phyloP scores from a whole-genome alignment of 1,140 invertebrate genomes.

The Oryzaephilus surinamensis region DNA sequence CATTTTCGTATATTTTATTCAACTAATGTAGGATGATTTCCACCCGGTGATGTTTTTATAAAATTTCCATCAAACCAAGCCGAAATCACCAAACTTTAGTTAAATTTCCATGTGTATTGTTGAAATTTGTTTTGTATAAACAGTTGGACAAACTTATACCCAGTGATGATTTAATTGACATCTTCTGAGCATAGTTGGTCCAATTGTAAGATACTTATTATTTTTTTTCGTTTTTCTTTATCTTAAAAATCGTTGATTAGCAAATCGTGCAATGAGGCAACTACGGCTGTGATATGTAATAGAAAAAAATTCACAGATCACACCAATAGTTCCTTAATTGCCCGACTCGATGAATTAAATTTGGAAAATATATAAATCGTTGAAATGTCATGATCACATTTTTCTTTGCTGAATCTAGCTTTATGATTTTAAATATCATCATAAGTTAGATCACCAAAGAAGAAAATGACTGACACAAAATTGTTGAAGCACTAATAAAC shows the following conservation, averaged over 20 bases:
- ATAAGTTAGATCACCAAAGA: conserved; percentile 57
- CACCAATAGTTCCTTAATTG: conserved; percentile 40
- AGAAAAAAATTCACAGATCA: conserved; percentile 37
- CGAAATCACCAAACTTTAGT: conserved; percentile 7
- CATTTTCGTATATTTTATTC: not conserved
- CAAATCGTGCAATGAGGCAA: conserved; percentile 35
- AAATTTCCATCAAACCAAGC: conserved; percentile 9
- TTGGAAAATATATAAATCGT: not conserved
- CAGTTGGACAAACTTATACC: conserved; percentile 49
- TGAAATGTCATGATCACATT: conserved; percentile 25
- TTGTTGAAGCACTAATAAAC: conserved; percentile 1
- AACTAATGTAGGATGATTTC: conserved; percentile 16
- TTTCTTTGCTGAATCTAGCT: conserved; percentile 50
- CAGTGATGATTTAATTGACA: conserved; percentile 44
- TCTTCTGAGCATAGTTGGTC: conserved; percentile 43
- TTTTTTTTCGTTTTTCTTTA: not conserved
- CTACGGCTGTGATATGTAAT: conserved; percentile 47
- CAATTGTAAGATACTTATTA: conserved; percentile 20
- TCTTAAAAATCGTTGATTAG: conserved; percentile 3
- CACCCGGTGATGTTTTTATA: conserved; percentile 12
- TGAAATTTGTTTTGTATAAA: not conserved
- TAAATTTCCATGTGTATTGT: not conserved
- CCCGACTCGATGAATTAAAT: conserved; percentile 7
- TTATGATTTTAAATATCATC: conserved; percentile 42
- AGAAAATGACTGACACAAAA: conserved; percentile 25